Percentiles rank a stretch among this genome's conserved stretches.
phyloP scores from a whole-genome alignment of 2,113 vertebrate genomes.

The Pseudorasbora parva region DNA sequence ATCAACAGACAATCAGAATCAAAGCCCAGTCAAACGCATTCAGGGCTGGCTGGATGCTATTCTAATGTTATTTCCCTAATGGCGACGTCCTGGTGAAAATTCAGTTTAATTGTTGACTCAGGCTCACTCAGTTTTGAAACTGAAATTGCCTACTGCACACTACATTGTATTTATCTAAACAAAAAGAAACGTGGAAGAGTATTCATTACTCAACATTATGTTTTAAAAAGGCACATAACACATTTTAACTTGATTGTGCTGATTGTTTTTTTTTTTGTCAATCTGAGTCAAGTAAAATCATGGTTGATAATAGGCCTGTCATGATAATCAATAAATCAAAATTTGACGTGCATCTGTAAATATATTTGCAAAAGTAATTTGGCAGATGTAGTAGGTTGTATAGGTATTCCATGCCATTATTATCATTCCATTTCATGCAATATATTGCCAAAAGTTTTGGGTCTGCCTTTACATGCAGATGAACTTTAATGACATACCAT shows the following conservation, averaged over 20 bases:
- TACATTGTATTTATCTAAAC: background rate
- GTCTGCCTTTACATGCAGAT: no score
- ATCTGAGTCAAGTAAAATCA: background rate
- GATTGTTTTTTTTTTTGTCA: background rate
- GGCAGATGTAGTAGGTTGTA: background rate
- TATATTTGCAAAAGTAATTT: background rate
- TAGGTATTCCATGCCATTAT: background rate
- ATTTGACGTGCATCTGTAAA: no score
- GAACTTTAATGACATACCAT: no score
- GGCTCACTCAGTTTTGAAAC: background rate
- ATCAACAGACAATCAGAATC: slow-evolving; percentile 25
- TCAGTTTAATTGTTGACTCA: background rate
- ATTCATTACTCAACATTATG: background rate
- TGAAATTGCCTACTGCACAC: background rate
- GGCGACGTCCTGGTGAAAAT: background rate
- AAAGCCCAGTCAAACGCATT: slow-evolving; percentile 20
- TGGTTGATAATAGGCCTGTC: no score
- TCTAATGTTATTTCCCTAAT: background rate
- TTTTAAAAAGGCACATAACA: background rate
- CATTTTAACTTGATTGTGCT: background rate
- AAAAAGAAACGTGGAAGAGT: background rate
- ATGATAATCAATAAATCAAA: no score
- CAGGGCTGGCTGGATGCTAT: background rate
- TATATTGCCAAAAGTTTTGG: no score
- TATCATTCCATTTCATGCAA: no score